Conservation (phyloP, 2,888 invertebrate species). For the Beris chalybata region DNA sequence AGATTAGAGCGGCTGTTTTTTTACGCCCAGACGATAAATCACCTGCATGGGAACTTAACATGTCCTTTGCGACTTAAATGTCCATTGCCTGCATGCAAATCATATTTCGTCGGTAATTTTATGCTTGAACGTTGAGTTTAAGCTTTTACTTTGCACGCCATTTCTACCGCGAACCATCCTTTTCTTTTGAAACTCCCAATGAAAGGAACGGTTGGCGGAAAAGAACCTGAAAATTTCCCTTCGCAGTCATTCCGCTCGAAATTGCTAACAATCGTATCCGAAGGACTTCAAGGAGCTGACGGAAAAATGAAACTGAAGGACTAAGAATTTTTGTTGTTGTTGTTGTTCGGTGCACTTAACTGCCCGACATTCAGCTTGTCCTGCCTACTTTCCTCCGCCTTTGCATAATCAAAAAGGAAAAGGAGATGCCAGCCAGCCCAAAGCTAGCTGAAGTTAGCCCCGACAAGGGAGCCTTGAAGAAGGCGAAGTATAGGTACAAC, state of each 20-base stretch:
- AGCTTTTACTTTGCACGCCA: constrained; percentile 22
- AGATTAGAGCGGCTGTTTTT: constrained; percentile 21
- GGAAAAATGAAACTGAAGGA: too few species aligned
- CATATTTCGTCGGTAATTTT: constrained; percentile 19
- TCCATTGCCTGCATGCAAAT: constrained; percentile 27
- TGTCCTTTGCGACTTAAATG: constrained; percentile 25
- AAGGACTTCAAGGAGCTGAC: not conserved
- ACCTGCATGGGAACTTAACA: constrained; percentile 13
- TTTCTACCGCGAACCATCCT: not conserved
- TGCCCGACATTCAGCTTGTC: too few species aligned
- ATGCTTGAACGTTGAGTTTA: constrained; percentile 20
- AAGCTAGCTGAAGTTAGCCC: too few species aligned
- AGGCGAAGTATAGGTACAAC: too few species aligned
- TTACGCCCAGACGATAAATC: constrained; percentile 22
- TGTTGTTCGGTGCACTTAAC: too few species aligned
- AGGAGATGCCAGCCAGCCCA: too few species aligned
- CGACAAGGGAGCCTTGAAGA: too few species aligned
- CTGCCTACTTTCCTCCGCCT: too few species aligned
- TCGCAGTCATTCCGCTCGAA: not conserved
- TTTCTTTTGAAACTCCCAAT: too few species aligned
- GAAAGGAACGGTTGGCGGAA: too few species aligned
- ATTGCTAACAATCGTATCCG: constrained; percentile 4
- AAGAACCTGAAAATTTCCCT: not conserved
- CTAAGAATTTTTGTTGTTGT: too few species aligned
- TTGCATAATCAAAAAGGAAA: too few species aligned